Evolutionary conservation across 2,113 vertebrate genomes (phyloP).

Genomic region (Equus quagga): DNA sequence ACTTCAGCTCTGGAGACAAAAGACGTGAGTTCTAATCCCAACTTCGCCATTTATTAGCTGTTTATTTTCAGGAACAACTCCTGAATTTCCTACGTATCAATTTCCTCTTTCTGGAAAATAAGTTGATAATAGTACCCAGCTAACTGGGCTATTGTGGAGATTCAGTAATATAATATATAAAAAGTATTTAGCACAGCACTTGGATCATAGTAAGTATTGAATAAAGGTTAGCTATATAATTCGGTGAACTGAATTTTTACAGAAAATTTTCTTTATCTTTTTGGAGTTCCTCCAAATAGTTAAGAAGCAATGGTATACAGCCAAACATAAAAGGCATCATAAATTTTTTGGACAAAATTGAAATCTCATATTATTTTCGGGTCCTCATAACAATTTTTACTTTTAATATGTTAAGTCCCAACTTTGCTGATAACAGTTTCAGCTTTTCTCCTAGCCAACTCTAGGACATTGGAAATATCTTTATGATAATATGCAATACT

Average conservation of each 20-base stretch:
- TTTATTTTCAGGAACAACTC: conserved; percentile 2
- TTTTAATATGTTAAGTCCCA: background rate
- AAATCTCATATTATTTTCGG: conserved; percentile 34
- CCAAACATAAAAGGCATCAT: background rate
- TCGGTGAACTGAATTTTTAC: background rate
- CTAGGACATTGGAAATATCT: background rate
- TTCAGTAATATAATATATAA: background rate
- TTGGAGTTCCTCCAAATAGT: background rate
- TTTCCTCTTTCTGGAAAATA: background rate
- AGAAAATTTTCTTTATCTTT: conserved; percentile 39
- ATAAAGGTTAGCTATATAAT: background rate
- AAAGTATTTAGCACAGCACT: background rate
- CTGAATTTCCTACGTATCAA: conserved; percentile 7
- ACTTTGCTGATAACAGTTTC: background rate
- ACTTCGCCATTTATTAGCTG: background rate
- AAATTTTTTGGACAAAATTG: background rate
- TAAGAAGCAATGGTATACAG: background rate
- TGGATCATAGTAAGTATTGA: background rate
- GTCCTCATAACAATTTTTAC: background rate
- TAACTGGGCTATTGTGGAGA: background rate
- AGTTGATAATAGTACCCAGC: background rate
- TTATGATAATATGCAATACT: background rate
- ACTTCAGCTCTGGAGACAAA: background rate
- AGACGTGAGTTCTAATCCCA: background rate
- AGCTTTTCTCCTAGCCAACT: background rate